Conservation (phyloP, 2,888 invertebrate species). For the Ferdinandea cuprea region DNA sequence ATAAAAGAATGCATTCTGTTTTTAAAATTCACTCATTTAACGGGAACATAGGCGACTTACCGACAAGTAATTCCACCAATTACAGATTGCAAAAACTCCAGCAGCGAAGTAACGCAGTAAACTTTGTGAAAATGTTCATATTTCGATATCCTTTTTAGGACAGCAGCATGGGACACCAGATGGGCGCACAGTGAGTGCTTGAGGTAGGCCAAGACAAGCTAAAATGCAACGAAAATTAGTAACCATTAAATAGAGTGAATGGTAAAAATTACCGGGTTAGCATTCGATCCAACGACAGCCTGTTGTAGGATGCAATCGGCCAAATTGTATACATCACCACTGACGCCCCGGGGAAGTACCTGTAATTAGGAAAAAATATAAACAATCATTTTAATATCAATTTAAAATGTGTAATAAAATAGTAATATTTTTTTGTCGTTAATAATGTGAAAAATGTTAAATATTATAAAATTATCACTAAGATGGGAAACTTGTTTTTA, state of each 20-base stretch:
- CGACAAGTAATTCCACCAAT: conserved; percentile 85
- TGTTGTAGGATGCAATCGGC: conserved; percentile 97
- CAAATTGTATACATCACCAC: conserved; percentile 95
- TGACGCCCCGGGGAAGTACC: conserved; percentile 93
- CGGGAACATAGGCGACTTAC: conserved; percentile 73
- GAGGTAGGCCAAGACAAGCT: conserved; percentile 94
- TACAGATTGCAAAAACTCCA: conserved; percentile 92
- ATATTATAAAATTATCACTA: conserved; percentile 66
- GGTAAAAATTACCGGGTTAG: conserved; percentile 85
- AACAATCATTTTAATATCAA: not conserved
- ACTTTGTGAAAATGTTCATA: conserved; percentile 94
- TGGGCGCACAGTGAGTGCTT: conserved; percentile 96
- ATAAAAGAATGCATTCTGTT: conserved; percentile 75
- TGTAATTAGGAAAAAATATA: conserved; percentile 76
- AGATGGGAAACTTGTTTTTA: conserved; percentile 7
- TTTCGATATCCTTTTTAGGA: conserved; percentile 93
- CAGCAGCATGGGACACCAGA: conserved; percentile 95
- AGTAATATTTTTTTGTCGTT: conserved; percentile 40
- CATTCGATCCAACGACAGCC: conserved; percentile 95
- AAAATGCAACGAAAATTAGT: conserved; percentile 76
- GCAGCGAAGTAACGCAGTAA: conserved; percentile 92
- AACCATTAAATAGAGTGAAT: not conserved
- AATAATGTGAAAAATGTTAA: conserved; percentile 75
- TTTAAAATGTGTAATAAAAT: conserved; percentile 10
- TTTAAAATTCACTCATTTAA: conserved; percentile 1